A percentile compares a stretch with the other conserved stretches of the same genome.
These are phyloP conservation scores for Drosophila pegasa DNA, from an alignment of 2,888 invertebrate species.

Conservation along the genomic window DNA sequence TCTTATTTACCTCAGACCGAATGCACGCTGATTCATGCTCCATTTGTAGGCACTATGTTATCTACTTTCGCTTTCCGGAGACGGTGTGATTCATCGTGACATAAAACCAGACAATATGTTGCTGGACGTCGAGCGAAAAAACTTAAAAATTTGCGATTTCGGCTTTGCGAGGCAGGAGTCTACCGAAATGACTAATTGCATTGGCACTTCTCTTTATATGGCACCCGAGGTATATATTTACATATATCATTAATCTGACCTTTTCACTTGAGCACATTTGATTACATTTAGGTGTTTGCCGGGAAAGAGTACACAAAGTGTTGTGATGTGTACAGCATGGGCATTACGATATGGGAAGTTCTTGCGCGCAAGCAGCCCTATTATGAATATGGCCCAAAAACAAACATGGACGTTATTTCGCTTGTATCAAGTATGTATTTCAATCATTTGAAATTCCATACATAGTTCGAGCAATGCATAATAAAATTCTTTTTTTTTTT, in stretches of 20 bases:
- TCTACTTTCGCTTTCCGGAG: not conserved
- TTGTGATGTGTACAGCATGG: constrained; percentile 26
- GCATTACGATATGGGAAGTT: constrained; percentile 26
- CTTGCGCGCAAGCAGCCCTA: constrained; percentile 12
- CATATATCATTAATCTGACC: not conserved
- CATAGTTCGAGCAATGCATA: too few relatives aligned
- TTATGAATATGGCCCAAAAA: too few relatives aligned
- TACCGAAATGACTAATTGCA: accelerated
- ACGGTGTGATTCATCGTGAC: constrained; percentile 6
- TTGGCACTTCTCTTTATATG: not conserved
- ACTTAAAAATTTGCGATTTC: constrained; percentile 27
- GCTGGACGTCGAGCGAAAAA: not conserved
- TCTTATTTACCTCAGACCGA: not conserved
- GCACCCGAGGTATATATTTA: constrained; percentile 25
- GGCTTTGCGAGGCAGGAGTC: constrained; percentile 1
- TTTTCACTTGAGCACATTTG: not conserved
- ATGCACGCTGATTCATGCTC: too few relatives aligned
- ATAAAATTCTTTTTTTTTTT: too few relatives aligned
- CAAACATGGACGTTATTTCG: too few relatives aligned
- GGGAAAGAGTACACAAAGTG: not conserved
- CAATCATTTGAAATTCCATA: too few relatives aligned
- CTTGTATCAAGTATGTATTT: too few relatives aligned
- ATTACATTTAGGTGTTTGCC: constrained; percentile 1
- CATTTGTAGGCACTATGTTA: not conserved
- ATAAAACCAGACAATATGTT: constrained; percentile 18